Percentiles rank a stretch among this genome's conserved stretches.
Conservation (phyloP, 2,113 vertebrate genomes). For the Paradisaea rubra region DNA sequence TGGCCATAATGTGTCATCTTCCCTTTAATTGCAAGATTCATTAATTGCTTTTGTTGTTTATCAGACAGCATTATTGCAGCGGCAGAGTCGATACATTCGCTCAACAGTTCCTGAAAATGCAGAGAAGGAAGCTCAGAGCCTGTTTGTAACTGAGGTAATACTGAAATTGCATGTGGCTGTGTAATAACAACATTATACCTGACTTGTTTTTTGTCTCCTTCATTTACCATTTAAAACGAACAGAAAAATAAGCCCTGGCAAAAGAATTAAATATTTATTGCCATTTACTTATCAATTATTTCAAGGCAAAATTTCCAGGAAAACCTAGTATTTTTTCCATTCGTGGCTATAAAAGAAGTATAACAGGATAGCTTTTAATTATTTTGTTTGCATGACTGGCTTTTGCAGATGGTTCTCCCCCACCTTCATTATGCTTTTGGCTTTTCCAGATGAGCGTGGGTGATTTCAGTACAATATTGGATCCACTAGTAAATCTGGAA, state of each 20-base stretch:
- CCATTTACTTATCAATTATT: background rate
- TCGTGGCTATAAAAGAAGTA: background rate
- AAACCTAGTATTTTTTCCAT: background rate
- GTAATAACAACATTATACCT: background rate
- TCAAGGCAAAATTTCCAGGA: background rate
- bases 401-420: background rate
- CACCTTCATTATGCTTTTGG: background rate
- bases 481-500: background rate
- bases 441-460: background rate
- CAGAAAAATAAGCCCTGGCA: background rate
- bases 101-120: constrained; percentile 91
- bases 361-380: background rate
- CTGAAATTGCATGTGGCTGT: background rate
- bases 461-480: background rate
- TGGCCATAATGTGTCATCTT: background rate
- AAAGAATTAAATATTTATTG: background rate
- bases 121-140: constrained; percentile 86
- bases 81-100: constrained; percentile 83
- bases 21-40: background rate
- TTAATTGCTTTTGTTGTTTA: constrained; percentile 4
- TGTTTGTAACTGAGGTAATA: constrained; percentile 94
- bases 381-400: background rate
- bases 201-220: background rate
- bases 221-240: background rate
- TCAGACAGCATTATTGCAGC: constrained; percentile 84